These are phyloP conservation scores for Megamerina dolium DNA, from an alignment of 2,888 invertebrate genomes.

Conservation along the genomic window DNA sequence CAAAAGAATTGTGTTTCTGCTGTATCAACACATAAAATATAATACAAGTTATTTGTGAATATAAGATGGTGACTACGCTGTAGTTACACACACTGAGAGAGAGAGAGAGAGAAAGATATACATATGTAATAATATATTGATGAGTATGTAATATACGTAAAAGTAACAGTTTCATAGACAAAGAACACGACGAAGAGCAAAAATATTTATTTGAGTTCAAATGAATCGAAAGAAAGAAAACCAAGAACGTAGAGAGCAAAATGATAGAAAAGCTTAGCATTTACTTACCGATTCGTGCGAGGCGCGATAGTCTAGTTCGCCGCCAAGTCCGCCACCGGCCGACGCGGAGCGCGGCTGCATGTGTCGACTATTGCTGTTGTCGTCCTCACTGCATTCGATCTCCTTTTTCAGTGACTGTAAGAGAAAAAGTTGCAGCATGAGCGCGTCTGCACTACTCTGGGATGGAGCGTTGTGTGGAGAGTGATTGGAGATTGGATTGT, in stretches of 20 bases:
- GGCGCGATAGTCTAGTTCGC: slow-evolving; percentile 73
- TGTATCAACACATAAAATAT: no score
- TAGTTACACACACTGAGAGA: slow-evolving; percentile 16
- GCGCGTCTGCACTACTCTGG: no score
- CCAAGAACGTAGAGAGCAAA: slow-evolving; percentile 18
- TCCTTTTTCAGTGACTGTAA: slow-evolving; percentile 81
- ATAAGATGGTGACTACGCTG: no score
- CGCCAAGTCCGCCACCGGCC: slow-evolving; percentile 49
- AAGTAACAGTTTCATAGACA: slow-evolving; percentile 42
- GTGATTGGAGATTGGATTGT: no score
- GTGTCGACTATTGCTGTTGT: slow-evolving; percentile 44
- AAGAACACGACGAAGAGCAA: slow-evolving; percentile 49
- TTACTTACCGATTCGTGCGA: slow-evolving; percentile 76
- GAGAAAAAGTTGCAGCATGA: slow-evolving; percentile 17
- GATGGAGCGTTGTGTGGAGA: no score
- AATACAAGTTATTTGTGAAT: no score
- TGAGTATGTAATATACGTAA: slow-evolving; percentile 18
- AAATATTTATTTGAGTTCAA: slow-evolving; percentile 40
- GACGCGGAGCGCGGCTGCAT: slow-evolving; percentile 55
- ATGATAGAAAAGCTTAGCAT: neutral
- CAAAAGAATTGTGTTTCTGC: slow-evolving; percentile 2
- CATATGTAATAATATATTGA: slow-evolving; percentile 16
- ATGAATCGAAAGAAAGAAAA: slow-evolving; percentile 3
- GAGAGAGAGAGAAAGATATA: slow-evolving; percentile 11
- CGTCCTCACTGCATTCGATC: slow-evolving; percentile 75